Conservation (phyloP, 2,113 vertebrate genomes). For the Barnardius zonarius region DNA sequence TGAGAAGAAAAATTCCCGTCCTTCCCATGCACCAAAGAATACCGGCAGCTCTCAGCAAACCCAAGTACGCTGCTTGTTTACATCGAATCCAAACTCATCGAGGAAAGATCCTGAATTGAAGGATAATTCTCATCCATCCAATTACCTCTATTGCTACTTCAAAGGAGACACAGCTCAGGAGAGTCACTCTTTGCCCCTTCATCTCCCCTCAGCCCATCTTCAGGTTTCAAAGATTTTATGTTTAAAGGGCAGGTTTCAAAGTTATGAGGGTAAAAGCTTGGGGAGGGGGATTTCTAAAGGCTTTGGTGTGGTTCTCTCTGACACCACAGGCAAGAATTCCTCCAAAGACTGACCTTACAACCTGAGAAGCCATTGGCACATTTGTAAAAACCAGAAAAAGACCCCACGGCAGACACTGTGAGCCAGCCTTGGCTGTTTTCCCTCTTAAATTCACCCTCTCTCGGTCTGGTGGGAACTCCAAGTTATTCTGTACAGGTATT, state of each 20-base stretch:
- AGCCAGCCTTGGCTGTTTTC: not conserved
- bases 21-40: not conserved
- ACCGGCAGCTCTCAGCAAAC: not conserved
- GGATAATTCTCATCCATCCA: not conserved
- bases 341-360: not conserved
- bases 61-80: not conserved
- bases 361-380: not conserved
- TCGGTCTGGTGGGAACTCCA: not conserved
- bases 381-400: not conserved
- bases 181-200: not conserved
- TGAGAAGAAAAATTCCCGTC: conserved; percentile 30
- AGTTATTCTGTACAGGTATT: not conserved
- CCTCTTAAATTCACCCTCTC: not conserved
- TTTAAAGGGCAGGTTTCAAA: not conserved
- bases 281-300: not conserved
- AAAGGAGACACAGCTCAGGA: not conserved
- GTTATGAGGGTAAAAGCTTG: not conserved
- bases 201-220: not conserved
- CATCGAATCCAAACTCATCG: not conserved
- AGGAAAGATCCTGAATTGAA: not conserved
- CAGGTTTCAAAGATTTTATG: not conserved
- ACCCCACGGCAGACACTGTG: not conserved
- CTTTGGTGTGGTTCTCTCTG: not conserved
- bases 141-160: not conserved
- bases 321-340: not conserved